Evolutionary conservation across 2,797 vertebrate genomes (phyloP), one percentile per base, ranked within the genome.

Genomic region (Halcyon badia): DNA sequence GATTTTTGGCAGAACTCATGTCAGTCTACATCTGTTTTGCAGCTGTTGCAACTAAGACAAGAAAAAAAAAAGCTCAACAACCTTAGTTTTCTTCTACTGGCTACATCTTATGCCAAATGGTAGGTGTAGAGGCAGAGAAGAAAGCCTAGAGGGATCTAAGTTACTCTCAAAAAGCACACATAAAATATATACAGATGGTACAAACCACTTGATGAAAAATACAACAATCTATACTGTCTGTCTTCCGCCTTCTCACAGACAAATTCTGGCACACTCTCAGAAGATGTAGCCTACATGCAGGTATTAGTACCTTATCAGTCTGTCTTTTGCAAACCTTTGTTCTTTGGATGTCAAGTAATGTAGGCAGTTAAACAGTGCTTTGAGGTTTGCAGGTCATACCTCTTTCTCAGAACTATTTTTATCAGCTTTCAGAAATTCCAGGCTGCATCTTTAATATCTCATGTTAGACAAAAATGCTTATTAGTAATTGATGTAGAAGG

Each of bases 41-140:
- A 98, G 98, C 97, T 98, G 98, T 98, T 98, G 96, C 84, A 98
- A 97, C 89, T 83, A 94, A 97, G 79, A 95, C 90, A 96, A 97
- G 81, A 33, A 92, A 92, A 48, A 39, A 39, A 84, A 86, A 64
- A 61, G 66, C 83, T 52, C 61, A 58, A 62, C 48, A 91, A 90
- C 83, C 81, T 97, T 87, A 44, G 49, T 97, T 97, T 97, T 97
- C 95, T 97, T 98, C 96, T 97, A 73, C 85, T 95, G 97, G 81
- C 96, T 97, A 89, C 46, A 94, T 86, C 86, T 94, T 93, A 94
- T 78, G 96, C 97, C 97, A 98, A 98, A 97, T 98, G 94, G 98
- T 98, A 98, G 97, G 97, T 98, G 96, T 79, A 96, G 94, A 96
- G 94, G 77, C 71, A 94, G 57, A 96, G 85, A 96, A 92, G 91